A percentile compares a stretch with the other conserved stretches of the same genome.
phyloP scores from a whole-genome alignment of 2,888 invertebrate species.

The Orthosia incerta region DNA sequence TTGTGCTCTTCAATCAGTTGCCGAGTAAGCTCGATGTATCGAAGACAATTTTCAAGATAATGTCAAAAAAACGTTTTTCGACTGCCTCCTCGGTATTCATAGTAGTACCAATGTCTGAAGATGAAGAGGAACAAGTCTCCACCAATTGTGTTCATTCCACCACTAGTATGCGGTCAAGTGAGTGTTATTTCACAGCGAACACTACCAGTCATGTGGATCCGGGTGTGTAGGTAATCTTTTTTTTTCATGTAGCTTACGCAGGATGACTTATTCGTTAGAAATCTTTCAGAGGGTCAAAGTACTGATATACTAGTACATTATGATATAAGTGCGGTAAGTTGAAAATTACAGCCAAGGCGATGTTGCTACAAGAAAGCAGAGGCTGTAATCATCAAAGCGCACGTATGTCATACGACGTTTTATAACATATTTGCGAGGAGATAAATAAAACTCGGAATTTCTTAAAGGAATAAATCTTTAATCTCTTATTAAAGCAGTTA shows the following conservation, averaged over 20 bases:
- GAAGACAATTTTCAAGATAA: slow-evolving; percentile 66
- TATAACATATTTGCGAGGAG: no score
- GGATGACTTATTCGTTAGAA: no score
- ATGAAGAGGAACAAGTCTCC: slow-evolving; percentile 39
- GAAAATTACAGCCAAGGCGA: no score
- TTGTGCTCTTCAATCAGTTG: slow-evolving; percentile 64
- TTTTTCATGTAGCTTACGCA: neutral
- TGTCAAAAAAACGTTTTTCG: slow-evolving; percentile 60
- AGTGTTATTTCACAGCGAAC: neutral
- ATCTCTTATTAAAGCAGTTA: no score
- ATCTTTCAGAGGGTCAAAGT: no score
- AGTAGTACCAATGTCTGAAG: slow-evolving; percentile 71
- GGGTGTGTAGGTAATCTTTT: slow-evolving; percentile 12
- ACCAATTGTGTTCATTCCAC: neutral
- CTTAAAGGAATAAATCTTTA: no score
- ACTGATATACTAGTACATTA: no score
- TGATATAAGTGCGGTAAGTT: no score
- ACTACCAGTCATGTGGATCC: neutral
- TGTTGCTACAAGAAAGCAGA: no score
- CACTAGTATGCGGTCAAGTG: slow-evolving; percentile 8
- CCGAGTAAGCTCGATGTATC: slow-evolving; percentile 63
- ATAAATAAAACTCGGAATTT: no score
- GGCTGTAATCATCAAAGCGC: no score
- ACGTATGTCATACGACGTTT: no score
- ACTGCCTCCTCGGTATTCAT: slow-evolving; percentile 74